These are phyloP conservation scores for Pseudomyrmex pallidus DNA, from an alignment of 1,140 invertebrate species.

Conservation along the genomic window DNA sequence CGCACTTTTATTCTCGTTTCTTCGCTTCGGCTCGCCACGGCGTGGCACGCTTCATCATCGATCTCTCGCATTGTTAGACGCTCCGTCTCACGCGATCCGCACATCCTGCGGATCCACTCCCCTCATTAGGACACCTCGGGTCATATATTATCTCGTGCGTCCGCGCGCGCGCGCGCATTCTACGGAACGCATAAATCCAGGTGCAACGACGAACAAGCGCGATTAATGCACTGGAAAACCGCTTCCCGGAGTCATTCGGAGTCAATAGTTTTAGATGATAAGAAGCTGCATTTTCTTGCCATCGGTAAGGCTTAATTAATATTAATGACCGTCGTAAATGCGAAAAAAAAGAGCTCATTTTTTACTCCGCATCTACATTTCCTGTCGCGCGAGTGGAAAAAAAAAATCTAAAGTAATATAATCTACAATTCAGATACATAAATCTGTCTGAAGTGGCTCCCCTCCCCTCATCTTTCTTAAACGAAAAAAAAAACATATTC, in stretches of 20 bases:
- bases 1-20: constrained; percentile 33
- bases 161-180: constrained; percentile 47
- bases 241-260: neutral
- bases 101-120: constrained; percentile 71
- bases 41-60: constrained; percentile 75
- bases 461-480: neutral
- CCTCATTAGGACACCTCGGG: constrained; percentile 70
- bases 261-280: constrained; percentile 12
- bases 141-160: constrained; percentile 59
- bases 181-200: constrained; percentile 63
- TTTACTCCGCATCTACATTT: neutral
- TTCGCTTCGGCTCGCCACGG: constrained; percentile 29
- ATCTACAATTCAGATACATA: constrained; percentile 1
- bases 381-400: neutral
- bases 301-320: constrained; percentile 18
- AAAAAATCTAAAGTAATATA: neutral
- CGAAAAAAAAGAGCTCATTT: neutral
- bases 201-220: constrained; percentile 61
- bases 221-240: constrained; percentile 46
- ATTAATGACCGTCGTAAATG: constrained; percentile 16
- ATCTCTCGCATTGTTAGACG: constrained; percentile 75
- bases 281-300: neutral
- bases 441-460: neutral
- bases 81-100: constrained; percentile 72
- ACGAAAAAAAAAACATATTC: neutral